Evolutionary conservation across 2,888 invertebrate species (phyloP), one percentile per base, ranked within the genome.

Genomic region (Eueremaeus valkanovi): DNA sequence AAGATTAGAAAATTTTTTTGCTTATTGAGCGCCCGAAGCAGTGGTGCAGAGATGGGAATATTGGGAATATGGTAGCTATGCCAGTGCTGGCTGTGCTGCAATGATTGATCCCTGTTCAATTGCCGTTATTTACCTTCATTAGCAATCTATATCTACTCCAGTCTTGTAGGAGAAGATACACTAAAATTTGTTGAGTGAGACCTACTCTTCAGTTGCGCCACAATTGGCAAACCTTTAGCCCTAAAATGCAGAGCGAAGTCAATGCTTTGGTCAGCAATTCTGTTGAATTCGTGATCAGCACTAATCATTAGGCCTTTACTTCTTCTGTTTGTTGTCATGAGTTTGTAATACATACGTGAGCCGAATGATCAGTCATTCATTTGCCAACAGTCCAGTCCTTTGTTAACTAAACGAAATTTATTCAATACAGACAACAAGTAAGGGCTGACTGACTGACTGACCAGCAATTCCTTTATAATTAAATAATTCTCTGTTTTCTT

Each of bases 301-400:
- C 61, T 61, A 61, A 61, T 61, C 61, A 61, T 61, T 61, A 61
- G 61, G 55, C 55, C 42, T 55, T 55, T 21, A n/a, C 55, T 61
- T 61, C 61, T 29, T 61, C 29, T 61, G 61, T 61, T 61, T 61
- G 61, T 61, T 51, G 51, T 51, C 61, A 61, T 27, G 61, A 61
- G 61, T 61, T 61, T 61, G 61, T 61, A 61, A 61, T 61, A 61
- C 61, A 61, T 16, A 61, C 61, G 61, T 61, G 61, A 61, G 29
- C 31, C 61, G 61, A 61, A 61, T 61, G 31, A 61, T 61, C 6
- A 29, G 61, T 18, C 61, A 31, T 18, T 61, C 61, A 61, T 29
- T 61, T 61, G 61, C 29, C n/a, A 21, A 8, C 9, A 36, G 5
- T 61, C 31, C 31, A 29, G n/a, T 61, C 31, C 31, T 29, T 61